Evolutionary conservation across 2,113 vertebrate species (phyloP), one percentile per base, ranked within the genome.

Genomic region (Sorex araneus): DNA sequence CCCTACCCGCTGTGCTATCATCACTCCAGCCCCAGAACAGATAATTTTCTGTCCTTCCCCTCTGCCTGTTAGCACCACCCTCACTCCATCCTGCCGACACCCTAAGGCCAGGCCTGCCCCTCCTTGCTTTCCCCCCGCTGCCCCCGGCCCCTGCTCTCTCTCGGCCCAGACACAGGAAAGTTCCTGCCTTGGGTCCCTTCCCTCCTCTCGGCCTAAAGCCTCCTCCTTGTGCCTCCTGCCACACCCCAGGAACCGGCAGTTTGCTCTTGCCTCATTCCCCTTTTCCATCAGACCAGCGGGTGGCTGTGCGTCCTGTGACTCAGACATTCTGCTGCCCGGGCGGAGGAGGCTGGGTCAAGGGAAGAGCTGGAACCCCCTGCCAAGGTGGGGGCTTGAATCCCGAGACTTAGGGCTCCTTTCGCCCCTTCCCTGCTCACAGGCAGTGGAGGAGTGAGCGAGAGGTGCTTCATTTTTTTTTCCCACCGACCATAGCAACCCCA

Each of bases 121-220:
- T 9, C 54, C 25, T 74, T 15, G 30, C 67, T 30, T 28, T 21
- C 27, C n/a, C n/a, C 23, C 57, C 10, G 47, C 47, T 50, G 47
- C 40, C 1, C 32, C 34, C 18, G 25, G 47, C 40, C 1, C 32
- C n/a, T 19, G 25, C 4, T 0, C 18, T 21, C 11, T 60, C 66
- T 12, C 8, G 34, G 28, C 3, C 50, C 12, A 32, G 23, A n/a
- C 43, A 43, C 34, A 18, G 75, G 10, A 25, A 11, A 16, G 2
- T 34, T 80, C 25, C 45, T 36, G 57, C 50, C 69, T 16, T 28
- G 27, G 43, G n/a, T 28, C 76, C 76, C 45, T 57, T 50, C 5
- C 54, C 32, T 87, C 50, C 30, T 32, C 63, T 93, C 34, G 60
- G 18, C 77, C 40, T 86, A 82, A 18, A 87, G 69, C 43, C 23